Evolutionary conservation across 2,888 invertebrate genomes (phyloP), one percentile per base, ranked within the genome.

Genomic region (Aelia acuminata): DNA sequence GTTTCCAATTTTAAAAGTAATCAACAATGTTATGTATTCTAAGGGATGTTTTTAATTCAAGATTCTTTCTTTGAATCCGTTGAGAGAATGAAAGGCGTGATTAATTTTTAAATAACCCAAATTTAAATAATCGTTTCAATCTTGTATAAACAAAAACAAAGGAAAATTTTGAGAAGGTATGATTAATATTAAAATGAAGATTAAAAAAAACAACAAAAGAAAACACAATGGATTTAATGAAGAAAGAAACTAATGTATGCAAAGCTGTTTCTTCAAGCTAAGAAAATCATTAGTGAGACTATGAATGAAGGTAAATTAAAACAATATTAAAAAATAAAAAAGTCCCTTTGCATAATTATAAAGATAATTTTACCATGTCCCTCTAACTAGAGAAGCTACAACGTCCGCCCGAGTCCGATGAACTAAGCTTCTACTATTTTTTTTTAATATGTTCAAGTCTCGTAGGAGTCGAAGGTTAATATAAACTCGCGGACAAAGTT

Each of bases 241-340:
- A 70, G 63, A 8, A 63, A 63, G 7, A 20, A 35, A 35, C 63
- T 70, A 70, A 70, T 70, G 35, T 70, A 70, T 70, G 63, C 63
- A 70, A 70, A 70, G 63, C 63, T 31, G 63, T 15, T 35, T 70
- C 31, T 20, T 70, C 35, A 35, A 70, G 31, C 63, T 70, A 31
- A 70, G 63, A 35, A 70, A 35, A 70, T 70, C 31, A 70, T 70
- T 70, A 35, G 63, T 70, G 35, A 31, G 63, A 18, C 63, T 35
- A 70, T 18, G 63, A 70, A 70, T 70, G 63, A 35, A 35, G 63
- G 63, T 70, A 70, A 70, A 70, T 70, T 70, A 70, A 70, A 70
- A 70, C 18, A 18, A 70, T 35, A 35, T 22, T 35, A 70, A 31
- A 31, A 70, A 63, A n/a, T n/a, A 63, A 63, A 57, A 57, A 57